Evolutionary conservation across 2,113 vertebrate species (phyloP), one percentile per base, ranked within the genome.

Genomic region (Clarias batrachus): DNA sequence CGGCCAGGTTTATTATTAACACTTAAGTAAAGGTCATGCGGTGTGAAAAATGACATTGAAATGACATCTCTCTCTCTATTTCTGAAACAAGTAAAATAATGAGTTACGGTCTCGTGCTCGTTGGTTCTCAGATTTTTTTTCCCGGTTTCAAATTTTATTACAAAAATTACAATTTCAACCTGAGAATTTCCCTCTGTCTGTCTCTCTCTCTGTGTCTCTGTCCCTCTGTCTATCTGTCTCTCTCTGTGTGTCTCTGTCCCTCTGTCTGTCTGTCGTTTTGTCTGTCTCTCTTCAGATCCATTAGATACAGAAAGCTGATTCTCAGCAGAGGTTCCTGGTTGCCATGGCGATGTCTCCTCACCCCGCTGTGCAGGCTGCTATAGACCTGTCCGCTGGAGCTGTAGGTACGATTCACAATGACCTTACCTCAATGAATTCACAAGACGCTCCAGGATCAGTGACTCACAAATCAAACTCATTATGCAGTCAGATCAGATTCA

Each of bases 331-430:
- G 33, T 41, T 41, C 54, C 21, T 11, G 66, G 65, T 85, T 41
- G 85, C 25, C 86, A 95, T 95, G 97, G 95, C 94, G 60, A 41
- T 41, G 33, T 41, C 33, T 21, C 96, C 96, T 56, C 96, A 96
- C 86, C 96, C 97, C 2, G 96, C 91, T 78, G 88, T 99, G 86
- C 98, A 99, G 91, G 98, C 97, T 87, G 90, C 95, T 84, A 97
- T 99, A 41, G 98, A 99, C 93, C 97, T 99, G 70, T 96, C 96
- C 13, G 96, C 97, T 4, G 98, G 98, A 87, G 98, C 98, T 21
- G 93, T 97, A 93, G 98, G 98, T 99, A 96, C 95, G 37, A 30
- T 37, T 54, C 25, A 25, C 2, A 21, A 5, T 59, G 41, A 70
- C 66, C 13, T 17, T 14, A 70, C 27, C 30, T 33, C 30, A 33